These are phyloP conservation scores for Pterophyllum scalare DNA, from an alignment of 2,113 vertebrate genomes.

Conservation along the genomic window DNA sequence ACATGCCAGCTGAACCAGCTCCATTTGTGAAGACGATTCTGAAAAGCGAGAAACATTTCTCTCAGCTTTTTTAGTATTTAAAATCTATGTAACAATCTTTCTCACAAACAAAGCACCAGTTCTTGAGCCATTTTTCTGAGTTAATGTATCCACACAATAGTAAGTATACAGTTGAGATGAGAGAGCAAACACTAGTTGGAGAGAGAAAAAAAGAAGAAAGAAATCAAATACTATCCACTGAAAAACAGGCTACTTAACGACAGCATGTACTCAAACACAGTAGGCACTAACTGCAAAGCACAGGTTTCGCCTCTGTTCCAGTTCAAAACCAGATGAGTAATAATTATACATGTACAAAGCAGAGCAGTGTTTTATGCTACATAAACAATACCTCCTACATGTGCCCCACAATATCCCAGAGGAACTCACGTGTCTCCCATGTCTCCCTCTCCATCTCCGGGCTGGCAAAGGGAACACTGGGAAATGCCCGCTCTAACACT, in stretches of 20 bases:
- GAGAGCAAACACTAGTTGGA: too few relatives aligned
- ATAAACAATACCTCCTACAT: slow-evolving; percentile 12
- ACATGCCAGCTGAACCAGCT: background rate
- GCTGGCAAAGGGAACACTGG: slow-evolving; percentile 16
- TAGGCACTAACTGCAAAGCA: background rate
- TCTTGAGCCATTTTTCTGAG: background rate
- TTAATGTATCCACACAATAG: background rate
- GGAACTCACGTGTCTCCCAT: background rate
- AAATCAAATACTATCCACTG: background rate
- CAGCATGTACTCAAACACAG: background rate
- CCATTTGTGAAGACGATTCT: background rate
- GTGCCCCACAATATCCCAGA: background rate
- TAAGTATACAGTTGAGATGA: background rate
- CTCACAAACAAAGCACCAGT: background rate
- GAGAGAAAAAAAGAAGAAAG: background rate
- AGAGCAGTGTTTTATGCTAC: slow-evolving; percentile 7
- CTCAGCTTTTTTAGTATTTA: background rate
- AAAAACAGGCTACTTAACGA: background rate
- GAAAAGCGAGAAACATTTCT: background rate
- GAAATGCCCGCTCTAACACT: slow-evolving; percentile 46
- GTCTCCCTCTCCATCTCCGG: slow-evolving; percentile 24
- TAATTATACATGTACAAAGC: slow-evolving; percentile 10
- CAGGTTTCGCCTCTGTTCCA: background rate
- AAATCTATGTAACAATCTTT: background rate
- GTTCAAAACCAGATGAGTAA: slow-evolving; percentile 14